A percentile compares a stretch with the other conserved stretches of the same genome.
Conservation (phyloP, 2,888 invertebrate genomes). For the Leptopilina drosophilae region DNA sequence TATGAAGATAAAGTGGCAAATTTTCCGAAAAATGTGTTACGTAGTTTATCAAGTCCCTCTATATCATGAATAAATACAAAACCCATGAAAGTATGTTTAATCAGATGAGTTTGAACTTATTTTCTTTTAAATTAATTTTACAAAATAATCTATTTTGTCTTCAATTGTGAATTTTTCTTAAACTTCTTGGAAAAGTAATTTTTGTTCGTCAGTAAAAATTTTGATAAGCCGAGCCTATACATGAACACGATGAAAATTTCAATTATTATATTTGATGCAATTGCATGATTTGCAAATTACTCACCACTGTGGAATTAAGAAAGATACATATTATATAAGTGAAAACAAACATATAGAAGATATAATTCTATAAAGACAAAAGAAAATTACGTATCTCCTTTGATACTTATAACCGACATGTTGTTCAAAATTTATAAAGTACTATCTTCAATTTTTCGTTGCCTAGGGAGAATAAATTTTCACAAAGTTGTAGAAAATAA, state of each 20-base stretch:
- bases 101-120: slow-evolving; percentile 54
- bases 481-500: neutral
- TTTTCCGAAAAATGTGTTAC: slow-evolving; percentile 59
- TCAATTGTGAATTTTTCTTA: neutral
- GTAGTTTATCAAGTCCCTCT: slow-evolving; percentile 71
- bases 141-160: too few species aligned
- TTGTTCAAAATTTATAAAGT: slow-evolving; percentile 3
- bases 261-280: neutral
- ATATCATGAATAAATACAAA: slow-evolving; percentile 69
- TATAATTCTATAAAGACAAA: slow-evolving; percentile 6
- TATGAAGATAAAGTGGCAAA: slow-evolving; percentile 57
- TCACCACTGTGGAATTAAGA: slow-evolving; percentile 9
- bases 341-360: slow-evolving; percentile 23
- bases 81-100: slow-evolving; percentile 77
- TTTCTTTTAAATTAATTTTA: slow-evolving; percentile 14
- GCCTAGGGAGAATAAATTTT: slow-evolving; percentile 39
- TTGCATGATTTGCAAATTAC: slow-evolving; percentile 5
- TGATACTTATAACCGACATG: neutral
- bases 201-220: slow-evolving; percentile 17
- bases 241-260: slow-evolving; percentile 7
- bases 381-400: neutral
- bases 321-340: slow-evolving; percentile 42
- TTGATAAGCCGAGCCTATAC: slow-evolving; percentile 39
- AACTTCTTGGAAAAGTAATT: neutral
- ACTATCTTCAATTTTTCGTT: neutral